These are phyloP conservation scores for Epicampocera succincta DNA, from an alignment of 2,888 invertebrate genomes.

Conservation along the genomic window DNA sequence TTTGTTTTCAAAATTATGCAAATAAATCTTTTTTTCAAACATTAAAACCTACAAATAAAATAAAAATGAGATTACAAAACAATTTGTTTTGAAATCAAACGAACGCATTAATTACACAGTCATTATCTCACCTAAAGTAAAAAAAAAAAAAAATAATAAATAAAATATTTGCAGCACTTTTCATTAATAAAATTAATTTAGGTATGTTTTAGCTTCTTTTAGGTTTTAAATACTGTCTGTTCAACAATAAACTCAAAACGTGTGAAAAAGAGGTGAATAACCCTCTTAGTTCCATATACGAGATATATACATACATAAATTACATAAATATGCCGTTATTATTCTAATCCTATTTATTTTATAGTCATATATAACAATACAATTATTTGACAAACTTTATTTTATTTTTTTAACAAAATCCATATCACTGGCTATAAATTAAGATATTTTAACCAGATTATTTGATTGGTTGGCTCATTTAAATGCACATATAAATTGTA, in stretches of 20 bases:
- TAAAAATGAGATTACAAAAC: background rate
- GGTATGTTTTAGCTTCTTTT: background rate
- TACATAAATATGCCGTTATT: background rate
- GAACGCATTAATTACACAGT: conserved; percentile 43
- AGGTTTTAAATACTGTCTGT: background rate
- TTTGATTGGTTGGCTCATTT: too few relatives aligned
- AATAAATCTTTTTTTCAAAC: background rate
- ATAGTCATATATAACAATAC: background rate
- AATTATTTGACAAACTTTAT: background rate
- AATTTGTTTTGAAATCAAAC: conserved; percentile 15
- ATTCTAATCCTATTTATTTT: background rate
- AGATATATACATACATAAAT: background rate
- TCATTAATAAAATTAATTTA: background rate
- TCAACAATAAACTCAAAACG: background rate
- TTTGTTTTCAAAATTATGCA: conserved; percentile 21
- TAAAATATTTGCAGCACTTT: conserved; percentile 8
- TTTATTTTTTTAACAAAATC: too few relatives aligned
- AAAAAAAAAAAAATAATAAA: too few relatives aligned
- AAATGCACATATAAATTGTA: too few relatives aligned
- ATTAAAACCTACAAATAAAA: background rate
- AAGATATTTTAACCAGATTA: too few relatives aligned
- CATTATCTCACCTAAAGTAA: too few relatives aligned
- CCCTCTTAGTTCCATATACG: background rate
- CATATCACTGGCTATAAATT: too few relatives aligned
- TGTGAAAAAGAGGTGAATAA: conserved; percentile 19